Percentiles rank a stretch among this genome's conserved stretches.
Conservation (phyloP, 2,113 vertebrate species). For the Brevimyrus niger region DNA sequence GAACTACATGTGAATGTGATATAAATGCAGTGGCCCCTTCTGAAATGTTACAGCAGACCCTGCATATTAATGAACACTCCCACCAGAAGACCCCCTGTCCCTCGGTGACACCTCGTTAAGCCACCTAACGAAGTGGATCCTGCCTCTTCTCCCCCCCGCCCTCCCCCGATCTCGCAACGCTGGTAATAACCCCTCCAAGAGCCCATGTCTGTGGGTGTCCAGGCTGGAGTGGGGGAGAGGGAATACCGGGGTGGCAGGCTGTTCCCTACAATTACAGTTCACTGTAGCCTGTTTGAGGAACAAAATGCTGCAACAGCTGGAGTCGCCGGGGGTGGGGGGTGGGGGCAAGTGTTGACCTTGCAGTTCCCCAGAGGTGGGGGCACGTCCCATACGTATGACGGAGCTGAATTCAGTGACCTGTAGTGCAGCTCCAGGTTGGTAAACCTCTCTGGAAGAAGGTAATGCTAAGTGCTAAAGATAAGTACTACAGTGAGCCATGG, state of each 20-base stretch:
- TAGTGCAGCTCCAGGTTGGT: not conserved
- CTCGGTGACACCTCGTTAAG: not conserved
- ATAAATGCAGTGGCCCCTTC: not conserved
- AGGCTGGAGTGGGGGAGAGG: not conserved
- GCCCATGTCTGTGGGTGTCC: not conserved
- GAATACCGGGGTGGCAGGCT: not conserved
- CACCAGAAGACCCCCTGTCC: not conserved
- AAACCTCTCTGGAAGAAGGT: not conserved
- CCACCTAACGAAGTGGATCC: not conserved
- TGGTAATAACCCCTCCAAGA: conserved; percentile 5
- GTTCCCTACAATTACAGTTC: not conserved
- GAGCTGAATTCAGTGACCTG: not conserved
- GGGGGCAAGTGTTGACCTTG: not conserved
- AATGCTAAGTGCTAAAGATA: not conserved
- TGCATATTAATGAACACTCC: not conserved
- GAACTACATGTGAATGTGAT: not conserved
- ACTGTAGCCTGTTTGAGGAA: not conserved
- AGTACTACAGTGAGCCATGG: not conserved
- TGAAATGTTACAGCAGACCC: not conserved
- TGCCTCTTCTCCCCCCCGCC: not conserved
- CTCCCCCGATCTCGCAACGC: not conserved
- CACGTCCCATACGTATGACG: not conserved
- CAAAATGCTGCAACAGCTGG: not conserved
- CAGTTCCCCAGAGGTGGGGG: not conserved
- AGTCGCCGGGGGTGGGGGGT: not conserved